Evolutionary conservation across 1,140 invertebrate species (phyloP), one percentile per base, ranked within the genome.

Genomic region (Cydia amplana): DNA sequence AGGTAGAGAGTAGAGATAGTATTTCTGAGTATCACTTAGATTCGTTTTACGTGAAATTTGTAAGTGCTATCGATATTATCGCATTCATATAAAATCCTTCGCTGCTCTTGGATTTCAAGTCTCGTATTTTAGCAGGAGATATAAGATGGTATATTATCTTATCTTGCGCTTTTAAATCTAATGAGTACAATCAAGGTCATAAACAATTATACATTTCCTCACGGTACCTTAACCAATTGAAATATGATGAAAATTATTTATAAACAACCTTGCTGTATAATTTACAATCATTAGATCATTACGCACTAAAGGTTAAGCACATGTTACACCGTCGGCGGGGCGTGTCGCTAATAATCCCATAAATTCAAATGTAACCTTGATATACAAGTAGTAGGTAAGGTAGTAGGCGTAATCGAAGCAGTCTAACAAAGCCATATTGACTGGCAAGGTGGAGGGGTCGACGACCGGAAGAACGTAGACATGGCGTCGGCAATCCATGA

Each of bases 381-480:
- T 70, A 25, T 49, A 72, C 70, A 72, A 72, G 32, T 49, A 73
- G 32, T 36, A 36, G 32, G 7, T 36, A 40, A 9, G 20, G 43
- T 16, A 46, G 43, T 73, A 73, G 40, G 36, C 25, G 65, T 70
- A 36, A 70, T 70, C 16, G 16, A 70, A 70, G 65, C 28, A 70
- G 80, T 80, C 78, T 79, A 83, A 84, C 82, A 84, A 80, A 87
- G 83, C 82, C 80, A 78, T 85, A 82, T 82, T 78, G 80, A 82
- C 84, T 81, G 76, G 78, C 82, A 80, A 81, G 80, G 74, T 74
- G 74, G 25, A 72, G 79, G 77, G 88, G 80, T 78, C 85, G 75
- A 79, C 81, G 84, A 86, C 85, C 86, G 77, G 80, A 67, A 77
- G 46, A 60, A 79, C 77, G 79, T 78, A 90, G 86, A 89, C 87